Conservation (phyloP, 2,113 vertebrate species). For the Typhlomys cinereus region DNA sequence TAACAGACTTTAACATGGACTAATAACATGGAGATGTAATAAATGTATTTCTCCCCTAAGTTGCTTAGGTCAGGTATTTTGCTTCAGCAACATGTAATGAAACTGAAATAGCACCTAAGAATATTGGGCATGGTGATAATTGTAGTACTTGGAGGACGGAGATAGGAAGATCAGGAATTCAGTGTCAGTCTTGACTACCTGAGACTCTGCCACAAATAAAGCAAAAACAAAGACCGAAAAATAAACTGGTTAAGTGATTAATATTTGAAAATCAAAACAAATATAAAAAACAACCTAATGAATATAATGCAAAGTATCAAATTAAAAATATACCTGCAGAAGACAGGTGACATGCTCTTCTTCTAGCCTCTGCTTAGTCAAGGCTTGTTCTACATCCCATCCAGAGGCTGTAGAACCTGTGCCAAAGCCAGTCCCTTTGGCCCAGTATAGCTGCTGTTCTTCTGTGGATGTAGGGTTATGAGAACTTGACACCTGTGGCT, state of each 20-base stretch:
- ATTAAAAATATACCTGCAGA: slow-evolving; percentile 88
- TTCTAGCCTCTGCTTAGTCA: slow-evolving; percentile 98
- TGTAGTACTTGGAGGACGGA: background rate
- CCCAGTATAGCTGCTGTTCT: slow-evolving; percentile 99
- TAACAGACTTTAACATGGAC: too few species aligned
- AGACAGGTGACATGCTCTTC: slow-evolving; percentile 99
- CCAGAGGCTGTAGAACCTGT: slow-evolving; percentile 98
- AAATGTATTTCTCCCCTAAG: too few species aligned
- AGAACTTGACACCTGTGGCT: slow-evolving; percentile 94
- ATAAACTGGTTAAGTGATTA: background rate
- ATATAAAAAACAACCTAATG: slow-evolving; percentile 12
- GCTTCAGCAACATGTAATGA: too few species aligned
- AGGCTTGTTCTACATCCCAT: slow-evolving; percentile 99
- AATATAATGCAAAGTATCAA: background rate
- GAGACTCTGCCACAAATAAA: background rate
- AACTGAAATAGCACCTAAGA: too few species aligned
- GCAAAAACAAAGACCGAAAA: background rate
- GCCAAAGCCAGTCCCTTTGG: slow-evolving; percentile 98
- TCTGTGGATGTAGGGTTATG: slow-evolving; percentile 92
- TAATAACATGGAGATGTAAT: too few species aligned
- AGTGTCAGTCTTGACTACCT: background rate
- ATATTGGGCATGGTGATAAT: background rate
- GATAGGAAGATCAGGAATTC: background rate
- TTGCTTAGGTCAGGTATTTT: too few species aligned
- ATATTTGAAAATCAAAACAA: slow-evolving; percentile 17